phyloP scores from a whole-genome alignment of 2,797 vertebrate genomes.

The Ficedula albicollis region DNA sequence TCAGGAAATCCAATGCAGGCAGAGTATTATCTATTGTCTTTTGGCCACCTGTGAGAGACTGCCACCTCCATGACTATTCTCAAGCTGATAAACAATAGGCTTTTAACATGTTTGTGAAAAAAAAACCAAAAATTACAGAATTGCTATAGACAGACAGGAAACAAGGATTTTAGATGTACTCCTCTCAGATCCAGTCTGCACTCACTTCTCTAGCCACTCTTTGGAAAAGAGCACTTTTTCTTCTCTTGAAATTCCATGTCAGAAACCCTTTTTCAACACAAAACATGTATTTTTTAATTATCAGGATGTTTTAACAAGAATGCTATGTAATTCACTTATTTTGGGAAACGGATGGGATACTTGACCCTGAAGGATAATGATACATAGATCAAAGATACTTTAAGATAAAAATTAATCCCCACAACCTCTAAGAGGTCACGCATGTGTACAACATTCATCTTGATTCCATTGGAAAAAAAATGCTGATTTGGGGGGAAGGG shows the following conservation, averaged over 20 bases:
- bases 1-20: background rate
- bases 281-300: background rate
- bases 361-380: background rate
- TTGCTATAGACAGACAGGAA: background rate
- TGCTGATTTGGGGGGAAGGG: background rate
- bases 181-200: background rate
- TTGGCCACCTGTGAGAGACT: background rate
- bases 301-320: background rate
- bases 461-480: background rate
- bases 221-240: background rate
- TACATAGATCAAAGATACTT: background rate
- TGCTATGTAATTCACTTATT: background rate
- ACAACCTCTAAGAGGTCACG: background rate
- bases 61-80: background rate
- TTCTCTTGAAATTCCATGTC: background rate
- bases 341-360: background rate
- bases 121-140: accelerated
- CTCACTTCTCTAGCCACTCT: background rate
- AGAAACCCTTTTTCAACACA: background rate
- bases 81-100: background rate
- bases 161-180: background rate
- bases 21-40: background rate
- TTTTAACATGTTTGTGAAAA: background rate
- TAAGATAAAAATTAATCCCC: background rate
- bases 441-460: background rate